phyloP scores from a whole-genome alignment of 1,140 invertebrate genomes.

The Drosophila nasuta region DNA sequence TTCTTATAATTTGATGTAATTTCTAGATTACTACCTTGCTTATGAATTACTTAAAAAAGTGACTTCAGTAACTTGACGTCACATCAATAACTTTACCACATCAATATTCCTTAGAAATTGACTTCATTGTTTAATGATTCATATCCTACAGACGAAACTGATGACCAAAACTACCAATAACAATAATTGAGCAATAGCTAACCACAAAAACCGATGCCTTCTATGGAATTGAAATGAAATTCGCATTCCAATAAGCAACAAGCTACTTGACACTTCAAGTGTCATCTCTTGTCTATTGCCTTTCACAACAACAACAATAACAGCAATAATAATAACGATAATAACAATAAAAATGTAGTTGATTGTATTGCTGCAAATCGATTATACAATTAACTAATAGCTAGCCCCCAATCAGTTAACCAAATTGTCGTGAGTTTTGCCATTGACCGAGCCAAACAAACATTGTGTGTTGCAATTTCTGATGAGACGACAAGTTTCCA shows the following conservation, averaged over 20 bases:
- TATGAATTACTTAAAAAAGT: not conserved
- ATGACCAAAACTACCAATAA: constrained; percentile 16
- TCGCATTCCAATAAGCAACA: constrained; percentile 28
- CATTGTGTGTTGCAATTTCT: constrained; percentile 15
- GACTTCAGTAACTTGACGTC: not conserved
- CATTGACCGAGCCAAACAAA: constrained; percentile 21
- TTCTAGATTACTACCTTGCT: not conserved
- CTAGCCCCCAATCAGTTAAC: constrained; percentile 3
- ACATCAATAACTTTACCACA: not conserved
- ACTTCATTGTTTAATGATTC: constrained; percentile 10
- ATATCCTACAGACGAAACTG: not conserved
- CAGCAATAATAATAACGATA: constrained; percentile 16
- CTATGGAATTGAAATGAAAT: constrained; percentile 44
- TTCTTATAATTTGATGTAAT: too few relatives aligned
- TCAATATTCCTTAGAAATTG: constrained; percentile 6
- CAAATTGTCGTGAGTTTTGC: constrained; percentile 18
- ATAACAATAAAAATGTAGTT: constrained; percentile 23
- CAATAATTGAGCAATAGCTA: constrained; percentile 4
- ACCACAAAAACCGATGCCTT: constrained; percentile 23
- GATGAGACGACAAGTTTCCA: constrained; percentile 19
- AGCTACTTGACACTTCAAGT: constrained; percentile 69
- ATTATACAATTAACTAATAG: constrained; percentile 41
- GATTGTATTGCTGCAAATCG: constrained; percentile 12
- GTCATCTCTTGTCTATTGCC: constrained; percentile 38
- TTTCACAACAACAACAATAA: constrained; percentile 47